These are phyloP conservation scores for Eunapius fragilis DNA, from an alignment of 37 sponge, comb jelly and placozoan species.

Conservation along the genomic window DNA sequence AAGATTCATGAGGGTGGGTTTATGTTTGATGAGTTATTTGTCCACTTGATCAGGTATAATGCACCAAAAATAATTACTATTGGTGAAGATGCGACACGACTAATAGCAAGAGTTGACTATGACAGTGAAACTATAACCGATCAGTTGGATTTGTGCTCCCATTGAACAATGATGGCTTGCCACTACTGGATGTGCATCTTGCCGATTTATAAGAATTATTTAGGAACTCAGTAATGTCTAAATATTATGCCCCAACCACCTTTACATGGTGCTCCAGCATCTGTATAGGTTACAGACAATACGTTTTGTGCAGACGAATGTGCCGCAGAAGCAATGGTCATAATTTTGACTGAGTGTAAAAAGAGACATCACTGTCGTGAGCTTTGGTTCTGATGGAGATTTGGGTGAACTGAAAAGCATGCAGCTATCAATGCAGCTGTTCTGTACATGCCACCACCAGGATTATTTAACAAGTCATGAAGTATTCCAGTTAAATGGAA, in stretches of 20 bases:
- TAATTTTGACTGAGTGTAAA: constrained; percentile 44
- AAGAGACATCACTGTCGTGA: constrained; percentile 37
- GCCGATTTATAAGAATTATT: constrained; percentile 45
- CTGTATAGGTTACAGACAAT: constrained; percentile 60
- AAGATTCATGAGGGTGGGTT: constrained; percentile 20
- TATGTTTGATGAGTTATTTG: constrained; percentile 45
- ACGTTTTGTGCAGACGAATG: neutral
- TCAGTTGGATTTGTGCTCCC: constrained; percentile 58
- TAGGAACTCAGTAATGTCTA: constrained; percentile 14
- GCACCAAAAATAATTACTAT: constrained; percentile 38
- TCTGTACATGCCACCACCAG: neutral
- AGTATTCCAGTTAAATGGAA: constrained; percentile 33
- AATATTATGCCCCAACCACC: constrained; percentile 67
- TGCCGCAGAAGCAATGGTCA: constrained; percentile 47
- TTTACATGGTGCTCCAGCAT: constrained; percentile 21
- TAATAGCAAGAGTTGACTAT: constrained; percentile 49
- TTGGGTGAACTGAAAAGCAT: constrained; percentile 52
- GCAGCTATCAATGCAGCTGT: constrained; percentile 16
- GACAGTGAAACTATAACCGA: constrained; percentile 58
- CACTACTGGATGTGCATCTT: constrained; percentile 17
- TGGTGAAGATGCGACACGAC: constrained; percentile 59
- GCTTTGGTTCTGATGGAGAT: constrained; percentile 57
- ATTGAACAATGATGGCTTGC: constrained; percentile 22
- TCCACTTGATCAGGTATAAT: constrained; percentile 26
- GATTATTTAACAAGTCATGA: neutral